phyloP scores from a whole-genome alignment of 2,888 invertebrate species.

The Luperina nickerlii region DNA sequence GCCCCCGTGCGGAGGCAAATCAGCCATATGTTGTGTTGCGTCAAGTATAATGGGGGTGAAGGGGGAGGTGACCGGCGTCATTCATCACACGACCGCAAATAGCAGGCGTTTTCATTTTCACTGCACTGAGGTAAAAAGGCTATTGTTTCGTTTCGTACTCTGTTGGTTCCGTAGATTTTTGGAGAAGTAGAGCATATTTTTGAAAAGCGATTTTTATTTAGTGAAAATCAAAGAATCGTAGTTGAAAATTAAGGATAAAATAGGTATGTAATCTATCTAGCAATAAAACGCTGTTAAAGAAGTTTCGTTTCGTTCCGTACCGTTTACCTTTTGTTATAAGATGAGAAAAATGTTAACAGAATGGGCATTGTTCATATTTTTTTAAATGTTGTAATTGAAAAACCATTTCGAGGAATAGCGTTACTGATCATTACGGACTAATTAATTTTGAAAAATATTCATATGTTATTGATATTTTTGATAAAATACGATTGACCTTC shows the following conservation, averaged over 20 bases:
- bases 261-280: neutral
- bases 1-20: slow-evolving; percentile 76
- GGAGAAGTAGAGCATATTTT: neutral
- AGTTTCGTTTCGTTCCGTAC: neutral
- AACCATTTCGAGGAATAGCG: no score
- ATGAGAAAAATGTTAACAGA: no score
- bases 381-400: no score
- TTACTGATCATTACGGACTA: no score
- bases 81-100: slow-evolving; percentile 85
- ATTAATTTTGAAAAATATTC: no score
- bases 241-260: neutral
- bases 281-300: no score
- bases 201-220: no score
- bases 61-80: slow-evolving; percentile 83
- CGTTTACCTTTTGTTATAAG: neutral
- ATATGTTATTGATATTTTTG: no score
- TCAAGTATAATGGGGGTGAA: slow-evolving; percentile 79
- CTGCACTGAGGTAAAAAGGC: slow-evolving; percentile 73
- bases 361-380: no score
- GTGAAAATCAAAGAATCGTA: neutral
- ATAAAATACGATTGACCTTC: no score
- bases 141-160: slow-evolving; percentile 54
- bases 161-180: slow-evolving; percentile 56
- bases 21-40: slow-evolving; percentile 87
- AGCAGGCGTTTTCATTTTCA: slow-evolving; percentile 81